Evolutionary conservation across 2,888 invertebrate species (phyloP), one percentile per base, ranked within the genome.

Genomic region (Meloe dianella): DNA sequence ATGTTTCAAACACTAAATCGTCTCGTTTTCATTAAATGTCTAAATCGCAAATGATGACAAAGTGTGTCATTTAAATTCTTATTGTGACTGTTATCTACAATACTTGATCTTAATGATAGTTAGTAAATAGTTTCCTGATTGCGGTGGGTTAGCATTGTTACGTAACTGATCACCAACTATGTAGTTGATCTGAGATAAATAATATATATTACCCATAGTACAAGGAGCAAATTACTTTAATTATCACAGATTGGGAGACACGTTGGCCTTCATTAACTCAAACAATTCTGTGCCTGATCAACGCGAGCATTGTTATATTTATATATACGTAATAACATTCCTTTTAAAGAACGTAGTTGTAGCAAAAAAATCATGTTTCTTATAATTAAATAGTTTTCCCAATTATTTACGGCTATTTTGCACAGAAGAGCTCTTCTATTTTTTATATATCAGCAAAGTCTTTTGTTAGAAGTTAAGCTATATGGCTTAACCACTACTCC

Each of bases 101-200:
- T 77, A 78, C 80, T 80, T 78, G 78, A 82, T 82, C 82, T 82
- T 81, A 82, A 82, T 82, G 80, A 79, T 77, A 77, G 79, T 82
- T 82, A 75, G 77, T 77, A 80, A 81, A 81, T 81, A 81, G 81
- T 81, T 82, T 78, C 73, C 73, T 71, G 74, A 69, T 65, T 65
- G 66, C 66, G 66, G 68, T 64, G 69, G 72, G 67, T 73, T 73
- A 65, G 69, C 71, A 74, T 74, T 76, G 74, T 74, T 70, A 74
- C 67, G 62, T 69, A 66, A 68, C 60, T 65, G 69, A 63, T 69
- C 67, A 47, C 47, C 47, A 68, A 70, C 73, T 73, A 73, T 72
- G 68, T 71, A 73, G 73, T 76, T 78, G 78, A 79, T 79, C 77
- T 74, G 71, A 75, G 74, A 79, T 78, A 78, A 77, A 79, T 79